Evolutionary conservation across 2,888 invertebrate genomes (phyloP).

Genomic region (Caenorhabditis sulstoni): DNA sequence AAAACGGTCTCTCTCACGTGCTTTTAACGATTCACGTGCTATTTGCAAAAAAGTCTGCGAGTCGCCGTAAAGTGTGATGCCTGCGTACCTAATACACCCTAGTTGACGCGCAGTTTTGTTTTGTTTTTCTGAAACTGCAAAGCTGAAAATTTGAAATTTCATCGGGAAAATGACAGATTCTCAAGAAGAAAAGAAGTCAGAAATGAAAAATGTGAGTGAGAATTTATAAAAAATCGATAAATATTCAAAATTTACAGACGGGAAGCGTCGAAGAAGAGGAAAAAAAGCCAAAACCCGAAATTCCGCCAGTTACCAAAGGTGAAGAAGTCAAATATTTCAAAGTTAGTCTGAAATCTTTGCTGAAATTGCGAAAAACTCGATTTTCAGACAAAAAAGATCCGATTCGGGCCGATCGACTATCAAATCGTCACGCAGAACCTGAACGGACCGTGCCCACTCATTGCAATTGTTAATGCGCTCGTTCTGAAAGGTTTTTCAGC

Average conservation of each 20-base stretch:
- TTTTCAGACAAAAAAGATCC: constrained; percentile 83
- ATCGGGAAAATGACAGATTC: constrained; percentile 18
- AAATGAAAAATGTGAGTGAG: no score
- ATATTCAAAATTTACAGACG: background rate
- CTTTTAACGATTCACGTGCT: constrained; percentile 30
- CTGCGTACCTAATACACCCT: constrained; percentile 11
- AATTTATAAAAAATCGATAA: no score
- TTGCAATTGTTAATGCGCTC: constrained; percentile 84
- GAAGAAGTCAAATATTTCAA: constrained; percentile 15
- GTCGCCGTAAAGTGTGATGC: constrained; percentile 21
- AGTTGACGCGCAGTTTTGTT: constrained; percentile 31
- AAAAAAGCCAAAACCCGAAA: constrained; percentile 19
- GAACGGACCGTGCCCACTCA: constrained; percentile 84
- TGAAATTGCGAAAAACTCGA: background rate
- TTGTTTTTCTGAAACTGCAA: background rate
- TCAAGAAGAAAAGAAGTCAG: background rate
- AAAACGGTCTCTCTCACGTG: constrained; percentile 3
- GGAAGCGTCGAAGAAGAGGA: background rate
- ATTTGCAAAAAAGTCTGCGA: constrained; percentile 14
- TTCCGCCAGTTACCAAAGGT: background rate
- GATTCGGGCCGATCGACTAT: constrained; percentile 80
- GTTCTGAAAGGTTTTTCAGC: constrained; percentile 81
- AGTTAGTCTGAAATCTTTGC: background rate
- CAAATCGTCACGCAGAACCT: constrained; percentile 84
- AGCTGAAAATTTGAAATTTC: constrained; percentile 3